These are phyloP conservation scores for Paramormyrops kingsleyae DNA, from an alignment of 2,113 vertebrate genomes.

Conservation along the genomic window DNA sequence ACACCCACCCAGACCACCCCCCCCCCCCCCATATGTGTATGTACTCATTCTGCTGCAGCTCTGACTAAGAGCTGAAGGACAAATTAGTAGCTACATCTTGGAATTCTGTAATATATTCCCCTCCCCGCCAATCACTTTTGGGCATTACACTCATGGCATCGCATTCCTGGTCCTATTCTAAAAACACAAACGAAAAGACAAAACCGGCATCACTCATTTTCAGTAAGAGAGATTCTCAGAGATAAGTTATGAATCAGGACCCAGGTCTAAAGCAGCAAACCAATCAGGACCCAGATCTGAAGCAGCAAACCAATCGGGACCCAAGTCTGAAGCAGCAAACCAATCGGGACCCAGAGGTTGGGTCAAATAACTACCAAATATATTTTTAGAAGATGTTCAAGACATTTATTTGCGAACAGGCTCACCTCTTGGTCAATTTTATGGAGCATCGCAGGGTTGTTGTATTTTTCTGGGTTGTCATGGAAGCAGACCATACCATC, in stretches of 20 bases:
- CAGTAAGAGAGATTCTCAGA: neutral
- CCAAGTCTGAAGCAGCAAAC: neutral
- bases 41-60: neutral
- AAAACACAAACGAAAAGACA: neutral
- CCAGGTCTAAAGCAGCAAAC: neutral
- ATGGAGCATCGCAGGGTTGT: constrained; percentile 99
- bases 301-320: neutral
- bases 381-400: neutral
- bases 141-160: neutral
- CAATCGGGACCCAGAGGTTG: neutral
- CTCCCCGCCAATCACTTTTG: neutral
- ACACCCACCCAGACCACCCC: no score
- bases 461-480: constrained; percentile 98
- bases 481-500: constrained; percentile 99
- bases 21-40: neutral
- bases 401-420: neutral
- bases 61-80: neutral
- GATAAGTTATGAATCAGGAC: neutral
- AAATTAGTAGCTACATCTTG: neutral
- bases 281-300: neutral
- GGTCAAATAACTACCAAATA: neutral
- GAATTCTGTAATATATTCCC: neutral
- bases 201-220: neutral
- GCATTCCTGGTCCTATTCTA: neutral
- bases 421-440: constrained; percentile 98